Evolutionary conservation across 2,797 vertebrate species (phyloP), one percentile per base, ranked within the genome.

Genomic region (Capromys pilorides): DNA sequence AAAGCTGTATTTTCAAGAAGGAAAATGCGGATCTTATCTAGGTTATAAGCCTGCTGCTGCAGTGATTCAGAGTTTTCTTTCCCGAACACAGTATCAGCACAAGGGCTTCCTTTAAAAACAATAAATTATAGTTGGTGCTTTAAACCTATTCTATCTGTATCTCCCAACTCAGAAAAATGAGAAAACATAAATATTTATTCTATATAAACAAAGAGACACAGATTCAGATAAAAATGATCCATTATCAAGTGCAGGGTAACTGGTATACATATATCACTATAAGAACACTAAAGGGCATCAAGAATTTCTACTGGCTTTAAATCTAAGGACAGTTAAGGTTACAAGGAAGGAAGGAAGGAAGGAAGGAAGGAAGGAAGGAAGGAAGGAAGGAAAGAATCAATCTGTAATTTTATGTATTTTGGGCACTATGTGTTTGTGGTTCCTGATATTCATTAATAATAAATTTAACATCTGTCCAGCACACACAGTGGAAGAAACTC

Each of bases 131-230:
- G 97, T 83, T 98, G 98, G 98, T 98, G 98, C 96, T 98, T 98
- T 96, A 98, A 98, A 97, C 93, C 97, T 97, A 98, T 97, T 98
- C 98, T 98, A 97, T 97, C 98, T 98, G 86, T 97, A 98, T 98
- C 97, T 98, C 95, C 96, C 95, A 97, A 96, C 94, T 97, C 97
- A 97, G 95, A 98, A 98, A 98, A 98, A 98, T 98, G 96, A 98
- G 95, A 98, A 98, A 98, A 98, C 97, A 98, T 98, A 98, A 98
- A 98, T 98, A 98, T 98, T 98, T 98, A 98, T 98, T 98, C 97
- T 97, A 96, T 97, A 97, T 97, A 98, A 97, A 97, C 57, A 96
- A 94, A 96, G 57, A 97, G 95, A 98, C 90, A 96, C 16, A 80
- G 78, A 97, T 94, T 51, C 88, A 97, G 98, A 98, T 98, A 98